A percentile compares a stretch with the other conserved stretches of the same genome.
These are phyloP conservation scores for Halcyon chelicuti DNA, from an alignment of 2,797 vertebrate species.

Conservation along the genomic window DNA sequence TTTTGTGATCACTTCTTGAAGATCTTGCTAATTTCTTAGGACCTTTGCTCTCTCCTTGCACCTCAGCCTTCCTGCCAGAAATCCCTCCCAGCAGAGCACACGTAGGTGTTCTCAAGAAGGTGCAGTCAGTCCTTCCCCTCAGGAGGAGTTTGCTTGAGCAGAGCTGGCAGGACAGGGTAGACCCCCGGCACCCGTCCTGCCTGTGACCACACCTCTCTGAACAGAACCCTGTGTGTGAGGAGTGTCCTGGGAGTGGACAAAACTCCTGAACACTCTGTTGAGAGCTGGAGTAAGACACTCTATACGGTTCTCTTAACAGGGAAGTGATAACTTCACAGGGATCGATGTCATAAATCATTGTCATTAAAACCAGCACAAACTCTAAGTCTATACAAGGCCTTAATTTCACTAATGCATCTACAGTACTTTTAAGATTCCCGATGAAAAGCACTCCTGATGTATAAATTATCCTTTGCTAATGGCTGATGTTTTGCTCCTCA, in stretches of 20 bases:
- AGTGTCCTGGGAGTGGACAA: background rate
- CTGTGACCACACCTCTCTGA: background rate
- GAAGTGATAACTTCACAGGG: background rate
- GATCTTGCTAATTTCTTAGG: background rate
- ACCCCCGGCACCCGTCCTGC: background rate
- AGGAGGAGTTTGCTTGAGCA: background rate
- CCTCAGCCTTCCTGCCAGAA: background rate
- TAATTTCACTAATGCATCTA: background rate
- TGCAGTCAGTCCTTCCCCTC: accelerated
- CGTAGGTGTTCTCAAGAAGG: background rate
- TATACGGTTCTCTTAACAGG: background rate
- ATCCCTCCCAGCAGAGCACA: background rate
- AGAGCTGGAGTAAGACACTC: background rate
- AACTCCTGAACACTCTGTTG: background rate
- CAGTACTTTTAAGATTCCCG: background rate
- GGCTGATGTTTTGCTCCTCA: background rate
- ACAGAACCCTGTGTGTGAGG: background rate
- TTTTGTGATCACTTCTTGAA: background rate
- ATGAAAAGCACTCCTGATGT: background rate
- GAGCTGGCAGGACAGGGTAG: background rate
- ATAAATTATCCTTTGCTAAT: background rate
- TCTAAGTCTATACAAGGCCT: background rate
- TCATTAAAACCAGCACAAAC: background rate
- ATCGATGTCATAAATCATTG: background rate
- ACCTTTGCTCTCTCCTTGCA: background rate